Base-by-base conservation (phyloP, 2,888 invertebrate genomes). In the Deilephila elpenor region DNA sequence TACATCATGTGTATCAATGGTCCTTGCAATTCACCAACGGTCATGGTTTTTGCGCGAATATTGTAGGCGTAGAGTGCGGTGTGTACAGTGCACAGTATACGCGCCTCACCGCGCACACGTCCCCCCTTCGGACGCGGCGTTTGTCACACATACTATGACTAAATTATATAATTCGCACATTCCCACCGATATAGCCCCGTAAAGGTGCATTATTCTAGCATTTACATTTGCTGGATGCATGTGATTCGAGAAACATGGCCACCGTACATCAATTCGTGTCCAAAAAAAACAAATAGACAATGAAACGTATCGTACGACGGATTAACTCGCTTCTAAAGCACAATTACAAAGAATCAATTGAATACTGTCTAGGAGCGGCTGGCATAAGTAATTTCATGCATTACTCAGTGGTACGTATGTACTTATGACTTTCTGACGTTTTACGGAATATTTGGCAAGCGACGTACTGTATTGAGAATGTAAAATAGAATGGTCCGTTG, bases 361-460 rank as follows among this genome's bases (percentile, higher is more conserved):
- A 89, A 89, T 87, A 88, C 84, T 85, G 88, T 88, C 88, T 90
- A 89, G 86, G 87, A 90, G 87, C 87, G 90, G 86, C 88, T 90
- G 89, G 89, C 90, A 90, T 91, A 89, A 91, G 92, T 93, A 91
- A 93, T 92, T 93, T 93, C 90, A 92, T 92, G 92, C 91, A 92
- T 92, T 93, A 92, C 91, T 90, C 90, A 89, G 92, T 92, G 91
- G 91, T 89, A 91, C 90, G 92, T 93, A 93, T 90, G 93, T 93
- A 94, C 93, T 90, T 93, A 90, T 88, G 92, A 93, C 93, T 94
- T 94, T 93, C 94, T 94, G 94, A 94, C 94, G 93, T 94, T 94
- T 93, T 93, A 94, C 92, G 92, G 93, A 93, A 91, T 93, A 94
- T 94, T 94, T 94, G 94, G 94, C 94, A 94, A 93, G 92, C 92